Evolutionary conservation across 2,113 vertebrate species (phyloP).

Genomic region (Fregetta grallaria): DNA sequence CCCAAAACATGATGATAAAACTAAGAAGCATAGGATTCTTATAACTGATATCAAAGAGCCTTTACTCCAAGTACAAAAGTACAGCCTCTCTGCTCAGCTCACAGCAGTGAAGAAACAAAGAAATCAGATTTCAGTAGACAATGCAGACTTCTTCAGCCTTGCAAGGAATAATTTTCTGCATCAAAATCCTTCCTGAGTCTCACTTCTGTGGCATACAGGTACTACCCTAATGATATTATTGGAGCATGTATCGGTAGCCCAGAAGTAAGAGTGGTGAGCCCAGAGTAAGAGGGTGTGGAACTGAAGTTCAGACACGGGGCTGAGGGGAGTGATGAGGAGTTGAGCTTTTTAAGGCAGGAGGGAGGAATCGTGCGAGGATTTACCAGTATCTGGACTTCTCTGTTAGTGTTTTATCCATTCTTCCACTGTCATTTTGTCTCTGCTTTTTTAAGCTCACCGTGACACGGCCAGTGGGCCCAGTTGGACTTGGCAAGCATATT

Average conservation of each 20-base stretch:
- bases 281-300: neutral
- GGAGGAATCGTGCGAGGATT: neutral
- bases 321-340: neutral
- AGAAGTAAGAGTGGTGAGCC: neutral
- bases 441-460: neutral
- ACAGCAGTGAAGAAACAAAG: neutral
- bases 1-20: neutral
- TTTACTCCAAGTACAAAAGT: neutral
- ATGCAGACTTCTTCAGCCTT: neutral
- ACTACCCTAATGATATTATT: neutral
- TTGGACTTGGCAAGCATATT: fast-evolving
- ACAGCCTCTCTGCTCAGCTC: neutral
- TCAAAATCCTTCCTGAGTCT: neutral
- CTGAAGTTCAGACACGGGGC: neutral
- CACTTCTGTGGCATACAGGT: neutral
- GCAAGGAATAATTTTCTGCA: neutral
- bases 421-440: neutral
- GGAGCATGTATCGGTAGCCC: fast-evolving
- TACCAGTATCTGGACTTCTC: neutral
- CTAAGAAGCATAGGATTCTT: neutral
- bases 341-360: neutral
- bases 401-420: neutral
- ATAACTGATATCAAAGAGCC: neutral
- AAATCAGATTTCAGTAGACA: neutral
- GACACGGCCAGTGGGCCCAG: neutral